Evolutionary conservation across 2,888 invertebrate genomes (phyloP), one percentile per base, ranked within the genome.

Genomic region (Stenurella melanura): DNA sequence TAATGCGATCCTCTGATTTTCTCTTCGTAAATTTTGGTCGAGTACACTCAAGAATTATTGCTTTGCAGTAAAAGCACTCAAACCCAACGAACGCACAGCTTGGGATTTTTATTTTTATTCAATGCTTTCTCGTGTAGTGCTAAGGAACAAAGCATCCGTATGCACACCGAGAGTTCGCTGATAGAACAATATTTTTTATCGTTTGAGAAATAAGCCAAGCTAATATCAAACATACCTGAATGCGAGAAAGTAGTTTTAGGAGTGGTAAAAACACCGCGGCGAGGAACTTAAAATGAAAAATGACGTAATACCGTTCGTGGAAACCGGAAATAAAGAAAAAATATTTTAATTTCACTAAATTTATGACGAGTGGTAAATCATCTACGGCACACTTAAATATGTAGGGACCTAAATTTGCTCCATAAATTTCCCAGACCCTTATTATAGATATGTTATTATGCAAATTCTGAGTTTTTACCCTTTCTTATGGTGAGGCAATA

Each of bases 271-370:
- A 58, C 18, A 15, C 12, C 58, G 21, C 18, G 21, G 11, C 15
- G 19, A 4, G 21, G 7, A 58, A 18, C 19, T 58, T 19, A 58
- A 58, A 42, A 18, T 66, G 42, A 66, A 42, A 38, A 42, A 66
- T 34, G 66, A 38, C 42, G 64, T 34, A 42, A 42, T 66, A 42
- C 42, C 38, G 4, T 30, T 12, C 42, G 30, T 18, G 12, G 42
- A 9, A 17, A 42, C 66, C 18, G 50, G 60, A 71, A 71, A 71
- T 71, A 61, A 71, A 71, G 70, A 60, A 71, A 71, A 60, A 42
- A 42, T 71, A 71, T 71, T 71, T 71, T 71, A 71, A 71, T 71
- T 71, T 57, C 17, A 10, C 56, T 30, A 21, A 57, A 68, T 68
- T 57, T 68, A 68, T 30, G 68, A 18, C 17, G 30, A 30, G n/a